Base-by-base conservation (phyloP, 2,113 vertebrate species). In the Perca flavescens region DNA sequence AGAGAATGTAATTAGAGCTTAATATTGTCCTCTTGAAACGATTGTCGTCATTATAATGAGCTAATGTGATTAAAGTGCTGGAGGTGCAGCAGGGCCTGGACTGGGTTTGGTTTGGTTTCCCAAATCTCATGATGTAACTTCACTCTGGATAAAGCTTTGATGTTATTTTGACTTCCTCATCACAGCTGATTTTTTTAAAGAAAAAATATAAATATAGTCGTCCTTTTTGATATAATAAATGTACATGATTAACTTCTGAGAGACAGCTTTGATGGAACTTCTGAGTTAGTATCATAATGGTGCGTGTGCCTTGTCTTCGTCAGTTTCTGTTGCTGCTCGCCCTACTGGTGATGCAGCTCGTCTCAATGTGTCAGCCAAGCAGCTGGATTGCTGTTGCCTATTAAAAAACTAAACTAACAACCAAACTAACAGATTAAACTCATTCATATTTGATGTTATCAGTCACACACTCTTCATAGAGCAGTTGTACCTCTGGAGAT, bases 401-500 rank as follows among this genome's bases (percentile, higher is more conserved):
- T 56, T 56, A 7, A 43, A 69, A n/a, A 34, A 43, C 40, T 3
- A 22, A 19, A 40, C 19, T 21, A 34, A 19, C 31, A 36, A 12
- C 43, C 40, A 10, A 43, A 43, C 10, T 11, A 3, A 43, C 40
- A 43, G 4, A 22, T 31, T 3, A 49, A 57, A 36, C 62, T 60
- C 43, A 19, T 73, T 40, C 15, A 21, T 16, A 13, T 49, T 14
- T 66, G 31, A 52, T 31, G 25, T 60, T 9, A 21, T 22, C 46
- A 47, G 36, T 22, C 19, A 10, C 25, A 36, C 2, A 2, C 16
- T 21, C 72, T 25, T 31, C 13, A 62, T 2, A 31, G 22, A 34
- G 66, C 31, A 28, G 43, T 58, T 71, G 50, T 56, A 28, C 4
- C 68, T 86, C 75, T 66, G 34, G 74, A 56, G 85, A 78, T 65